These are phyloP conservation scores for Eurytoma californica DNA, from an alignment of 2,888 invertebrate species.

Conservation along the genomic window DNA sequence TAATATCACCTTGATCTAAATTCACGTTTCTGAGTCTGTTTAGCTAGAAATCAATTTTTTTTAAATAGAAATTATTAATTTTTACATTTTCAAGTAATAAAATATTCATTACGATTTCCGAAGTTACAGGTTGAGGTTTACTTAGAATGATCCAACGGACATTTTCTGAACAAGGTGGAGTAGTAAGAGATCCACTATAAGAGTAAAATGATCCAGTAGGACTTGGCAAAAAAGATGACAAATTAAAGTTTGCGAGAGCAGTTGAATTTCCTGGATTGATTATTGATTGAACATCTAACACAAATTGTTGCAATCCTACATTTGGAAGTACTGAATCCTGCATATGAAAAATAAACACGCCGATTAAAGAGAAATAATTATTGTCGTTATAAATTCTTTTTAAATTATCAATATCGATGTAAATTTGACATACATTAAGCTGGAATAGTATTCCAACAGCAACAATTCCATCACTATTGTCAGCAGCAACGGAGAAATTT, in stretches of 20 bases:
- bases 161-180: conserved; percentile 29
- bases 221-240: conserved; percentile 6
- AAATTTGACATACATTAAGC: background rate
- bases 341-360: background rate
- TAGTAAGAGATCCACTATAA: conserved; percentile 30
- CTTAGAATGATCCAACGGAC: conserved; percentile 18
- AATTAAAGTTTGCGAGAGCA: background rate
- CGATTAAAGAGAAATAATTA: background rate
- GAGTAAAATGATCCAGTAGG: conserved; percentile 2
- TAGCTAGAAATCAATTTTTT: conserved; percentile 8
- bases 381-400: background rate
- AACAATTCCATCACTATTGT: background rate
- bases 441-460: conserved; percentile 3
- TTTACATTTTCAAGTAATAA: background rate
- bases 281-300: background rate
- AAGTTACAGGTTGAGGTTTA: background rate
- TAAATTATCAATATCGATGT: background rate
- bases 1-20: background rate
- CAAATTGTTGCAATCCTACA: conserved; percentile 2
- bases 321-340: conserved; percentile 4
- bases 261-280: background rate
- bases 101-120: conserved; percentile 24
- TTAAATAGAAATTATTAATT: background rate
- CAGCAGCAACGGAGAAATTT: background rate
- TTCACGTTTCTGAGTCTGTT: background rate